Base-by-base conservation (phyloP, 2,113 vertebrate genomes). In the Thoracochromis brauschi region DNA sequence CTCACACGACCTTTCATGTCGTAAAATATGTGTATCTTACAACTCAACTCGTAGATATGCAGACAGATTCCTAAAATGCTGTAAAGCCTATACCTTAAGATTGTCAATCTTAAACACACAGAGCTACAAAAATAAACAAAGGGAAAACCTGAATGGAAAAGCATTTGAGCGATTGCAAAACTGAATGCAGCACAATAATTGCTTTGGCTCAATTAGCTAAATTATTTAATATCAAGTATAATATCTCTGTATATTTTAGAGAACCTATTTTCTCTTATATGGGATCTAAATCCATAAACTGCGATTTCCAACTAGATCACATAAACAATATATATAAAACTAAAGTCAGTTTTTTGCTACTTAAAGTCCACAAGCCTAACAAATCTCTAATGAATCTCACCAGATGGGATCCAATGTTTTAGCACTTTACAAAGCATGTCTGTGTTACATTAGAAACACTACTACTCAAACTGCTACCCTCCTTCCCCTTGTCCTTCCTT, bases 401-500 rank as follows among this genome's bases (percentile, higher is more conserved):
- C 9, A 60, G 35, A 86, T 53, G 71, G 33, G 81, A n/a, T 82
- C 78, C 49, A 79, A 17, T 86, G 71, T 83, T 47, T 83, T 73
- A 47, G 26, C 63, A 35, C 58, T 86, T 19, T 73, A 80, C 85
- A 79, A 68, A 51, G 81, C 31, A 12, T 11, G 40, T 63, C 88
- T 90, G 87, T 89, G 86, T 89, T 86, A 75, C 31, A 75, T 91
- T 88, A 86, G 83, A 9, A 80, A 80, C 85, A 87, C 82, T 71
- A 86, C 87, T 84, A 89, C 90, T 92, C 91, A 85, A 86, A 87
- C 71, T 65, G 53, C 53, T 80, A 79, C 90, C 85, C 80, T 87
- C 63, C 71, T 71, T 84, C 81, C 81, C 42, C 57, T 82, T 60
- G 68, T 80, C 89, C 82, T 84, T 85, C 71, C 45, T 68, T 53